phyloP scores from a whole-genome alignment of 2,797 vertebrate species.

The Alca torda region DNA sequence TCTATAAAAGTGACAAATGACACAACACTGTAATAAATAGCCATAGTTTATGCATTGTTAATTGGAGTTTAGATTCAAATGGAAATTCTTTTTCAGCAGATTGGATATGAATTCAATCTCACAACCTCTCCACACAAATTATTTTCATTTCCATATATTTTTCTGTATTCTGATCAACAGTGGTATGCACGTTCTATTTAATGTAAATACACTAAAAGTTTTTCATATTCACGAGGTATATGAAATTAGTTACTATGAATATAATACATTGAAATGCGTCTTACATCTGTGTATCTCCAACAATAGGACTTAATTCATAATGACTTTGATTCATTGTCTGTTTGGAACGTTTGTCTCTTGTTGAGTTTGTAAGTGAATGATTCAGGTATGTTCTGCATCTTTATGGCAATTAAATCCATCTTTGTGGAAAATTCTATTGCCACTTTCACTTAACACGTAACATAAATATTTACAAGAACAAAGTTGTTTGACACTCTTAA shows the following conservation, averaged over 20 bases:
- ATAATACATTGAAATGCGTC: background rate
- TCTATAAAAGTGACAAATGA: slow-evolving; percentile 78
- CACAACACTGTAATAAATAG: slow-evolving; percentile 73
- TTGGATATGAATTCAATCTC: slow-evolving; percentile 57
- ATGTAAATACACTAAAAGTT: background rate
- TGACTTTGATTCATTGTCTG: background rate
- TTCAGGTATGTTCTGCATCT: background rate
- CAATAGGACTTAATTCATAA: background rate
- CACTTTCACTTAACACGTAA: background rate
- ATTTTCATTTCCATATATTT: slow-evolving; percentile 47
- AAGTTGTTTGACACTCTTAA: background rate
- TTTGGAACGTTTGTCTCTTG: background rate
- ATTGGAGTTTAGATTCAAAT: slow-evolving; percentile 59
- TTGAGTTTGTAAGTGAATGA: background rate
- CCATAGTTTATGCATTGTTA: slow-evolving; percentile 63
- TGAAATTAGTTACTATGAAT: background rate
- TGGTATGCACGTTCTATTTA: background rate
- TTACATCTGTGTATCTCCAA: background rate
- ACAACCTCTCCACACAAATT: slow-evolving; percentile 32
- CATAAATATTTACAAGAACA: slow-evolving; percentile 21
- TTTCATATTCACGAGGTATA: slow-evolving; percentile 5
- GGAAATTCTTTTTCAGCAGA: slow-evolving; percentile 47
- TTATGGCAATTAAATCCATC: background rate
- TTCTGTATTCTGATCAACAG: slow-evolving; percentile 50
- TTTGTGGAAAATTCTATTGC: slow-evolving; percentile 4